Conservation (phyloP, 2,797 vertebrate genomes). For the Ammospiza maritima region DNA sequence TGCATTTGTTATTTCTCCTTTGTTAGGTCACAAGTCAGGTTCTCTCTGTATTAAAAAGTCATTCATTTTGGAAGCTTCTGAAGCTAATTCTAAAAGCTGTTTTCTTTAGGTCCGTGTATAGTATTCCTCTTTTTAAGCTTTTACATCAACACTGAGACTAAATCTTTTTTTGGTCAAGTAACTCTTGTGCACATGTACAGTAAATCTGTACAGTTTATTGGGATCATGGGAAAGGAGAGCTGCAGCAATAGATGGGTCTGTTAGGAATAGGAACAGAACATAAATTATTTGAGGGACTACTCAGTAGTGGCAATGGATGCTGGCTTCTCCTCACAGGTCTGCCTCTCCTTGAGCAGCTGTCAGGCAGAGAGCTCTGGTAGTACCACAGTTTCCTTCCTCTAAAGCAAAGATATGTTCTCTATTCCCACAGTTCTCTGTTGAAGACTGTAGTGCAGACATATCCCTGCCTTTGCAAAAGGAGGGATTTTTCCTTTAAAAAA, state of each 20-base stretch:
- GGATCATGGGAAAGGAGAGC: not conserved
- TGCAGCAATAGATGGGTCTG: not conserved
- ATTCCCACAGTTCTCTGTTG: not conserved
- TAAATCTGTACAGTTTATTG: slow-evolving; percentile 5
- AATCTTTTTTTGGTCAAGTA: not conserved
- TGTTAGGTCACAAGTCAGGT: not conserved
- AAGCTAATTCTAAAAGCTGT: not conserved
- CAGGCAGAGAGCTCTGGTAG: not conserved
- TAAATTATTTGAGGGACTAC: slow-evolving; percentile 21
- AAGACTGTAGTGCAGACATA: not conserved
- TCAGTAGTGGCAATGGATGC: not conserved
- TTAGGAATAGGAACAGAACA: not conserved
- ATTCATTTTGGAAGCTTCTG: not conserved
- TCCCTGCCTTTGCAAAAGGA: not conserved
- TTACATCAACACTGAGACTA: accelerated
- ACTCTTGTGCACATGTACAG: not conserved
- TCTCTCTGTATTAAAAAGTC: not conserved
- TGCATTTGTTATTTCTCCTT: not conserved
- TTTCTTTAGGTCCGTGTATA: not conserved
- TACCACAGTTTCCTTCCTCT: not conserved
- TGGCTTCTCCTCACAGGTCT: not conserved
- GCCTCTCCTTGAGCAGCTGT: not conserved
- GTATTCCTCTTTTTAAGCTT: not conserved
- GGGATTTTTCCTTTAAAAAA: not conserved
- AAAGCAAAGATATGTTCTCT: not conserved